Evolutionary conservation across 2,113 vertebrate genomes (phyloP).

Genomic region (Sitta europaea): DNA sequence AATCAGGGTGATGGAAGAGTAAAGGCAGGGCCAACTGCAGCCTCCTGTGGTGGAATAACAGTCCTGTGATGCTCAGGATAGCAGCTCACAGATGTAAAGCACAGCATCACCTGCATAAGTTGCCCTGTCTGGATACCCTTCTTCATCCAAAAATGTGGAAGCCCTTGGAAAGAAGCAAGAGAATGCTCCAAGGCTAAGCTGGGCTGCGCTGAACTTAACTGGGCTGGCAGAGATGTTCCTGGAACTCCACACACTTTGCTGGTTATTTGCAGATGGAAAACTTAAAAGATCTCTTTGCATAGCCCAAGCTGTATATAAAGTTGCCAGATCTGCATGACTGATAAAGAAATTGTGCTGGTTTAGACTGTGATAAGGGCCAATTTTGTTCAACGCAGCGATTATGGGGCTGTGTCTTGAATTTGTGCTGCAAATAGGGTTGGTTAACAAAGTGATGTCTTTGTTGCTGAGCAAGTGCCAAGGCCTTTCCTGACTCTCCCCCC

Average conservation of each 20-base stretch:
- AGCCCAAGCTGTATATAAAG: background rate
- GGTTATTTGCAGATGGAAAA: background rate
- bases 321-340: background rate
- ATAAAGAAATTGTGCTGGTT: background rate
- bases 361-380: background rate
- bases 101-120: background rate
- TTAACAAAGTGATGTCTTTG: too few relatives aligned
- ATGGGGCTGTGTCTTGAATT: too few relatives aligned
- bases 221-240: background rate
- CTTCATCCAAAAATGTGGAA: background rate
- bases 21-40: background rate
- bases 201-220: background rate
- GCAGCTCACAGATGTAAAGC: fast-evolving
- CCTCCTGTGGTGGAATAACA: background rate
- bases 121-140: background rate
- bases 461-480: too few relatives aligned
- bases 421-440: too few relatives aligned
- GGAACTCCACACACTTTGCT: background rate
- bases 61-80: background rate
- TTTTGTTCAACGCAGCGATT: too few relatives aligned
- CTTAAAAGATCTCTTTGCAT: background rate
- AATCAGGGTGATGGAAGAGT: background rate
- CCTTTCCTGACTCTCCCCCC: too few relatives aligned
- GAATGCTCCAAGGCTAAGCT: background rate
- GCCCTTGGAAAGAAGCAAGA: background rate